Evolutionary conservation across 2,888 invertebrate genomes (phyloP), one percentile per base, ranked within the genome.

Genomic region (Amblyjoppa proteus): DNA sequence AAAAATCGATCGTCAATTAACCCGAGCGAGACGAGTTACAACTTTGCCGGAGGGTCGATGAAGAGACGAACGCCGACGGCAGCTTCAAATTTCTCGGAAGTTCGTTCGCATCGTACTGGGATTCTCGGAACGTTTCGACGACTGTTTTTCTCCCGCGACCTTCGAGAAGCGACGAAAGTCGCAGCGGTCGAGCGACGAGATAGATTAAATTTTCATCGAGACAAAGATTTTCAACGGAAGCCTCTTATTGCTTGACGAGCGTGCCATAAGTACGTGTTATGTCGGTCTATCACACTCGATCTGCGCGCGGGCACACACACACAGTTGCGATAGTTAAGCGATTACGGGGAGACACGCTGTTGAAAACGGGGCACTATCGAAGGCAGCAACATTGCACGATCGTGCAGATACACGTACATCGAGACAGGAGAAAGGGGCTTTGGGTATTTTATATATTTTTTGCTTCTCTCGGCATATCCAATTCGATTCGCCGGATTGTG

Each of bases 401-500:
- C 6, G 20, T 38, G 11, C 5, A 53, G 20, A 11, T 16, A 31
- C 34, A n/a, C 16, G 31, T n/a, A 34, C 0, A n/a, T n/a, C 34
- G 38, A 56, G 49, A 51, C 56, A 31, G 25, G 1, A 41, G n/a
- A 31, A 53, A 71, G 41, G 41, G 56, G 34, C 38, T 53, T 13
- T 73, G 25, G 20, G 56, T 56, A 56, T 56, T 9, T 73, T 41
- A 11, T 34, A 20, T 20, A 20, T 73, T 38, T 25, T 41, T 58
- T 34, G 56, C 53, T 20, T 53, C 25, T 38, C 20, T 25, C 56
- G 25, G 73, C 56, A 25, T 56, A 41, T 41, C 56, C 56, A 73
- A 73, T 56, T 73, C 73, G 73, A 73, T 73, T 73, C 34, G 25
- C 71, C 34, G 56, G 25, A 73, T 41, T 73, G 25, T 25, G 20